Percentiles rank a stretch among this genome's conserved stretches.
phyloP scores from a whole-genome alignment of 2,797 vertebrate genomes.

The Gambusia yucatana region DNA sequence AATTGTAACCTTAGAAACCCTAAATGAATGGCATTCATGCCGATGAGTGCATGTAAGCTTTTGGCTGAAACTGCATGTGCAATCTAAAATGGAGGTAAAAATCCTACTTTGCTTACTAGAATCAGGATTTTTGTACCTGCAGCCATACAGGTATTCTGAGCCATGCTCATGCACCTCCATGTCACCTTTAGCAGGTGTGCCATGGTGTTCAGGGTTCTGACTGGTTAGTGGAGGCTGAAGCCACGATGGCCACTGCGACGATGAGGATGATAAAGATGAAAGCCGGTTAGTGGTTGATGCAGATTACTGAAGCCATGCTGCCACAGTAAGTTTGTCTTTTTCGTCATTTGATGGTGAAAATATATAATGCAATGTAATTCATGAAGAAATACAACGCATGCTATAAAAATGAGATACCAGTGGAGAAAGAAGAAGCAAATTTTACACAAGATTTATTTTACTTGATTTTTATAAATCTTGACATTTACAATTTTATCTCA shows the following conservation, averaged over 20 bases:
- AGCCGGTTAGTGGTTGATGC: conserved; percentile 63
- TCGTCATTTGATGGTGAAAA: not conserved
- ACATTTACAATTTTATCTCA: conserved; percentile 62
- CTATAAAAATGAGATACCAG: not conserved
- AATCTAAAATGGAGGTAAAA: not conserved
- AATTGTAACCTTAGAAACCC: not conserved
- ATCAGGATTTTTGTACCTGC: conserved; percentile 33
- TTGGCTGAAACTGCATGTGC: not conserved
- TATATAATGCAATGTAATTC: not conserved
- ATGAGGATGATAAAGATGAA: conserved; percentile 47
- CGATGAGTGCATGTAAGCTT: not conserved
- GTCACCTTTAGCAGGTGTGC: conserved; percentile 34
- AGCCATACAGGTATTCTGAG: conserved; percentile 6
- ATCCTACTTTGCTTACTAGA: not conserved
- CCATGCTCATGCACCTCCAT: conserved; percentile 52
- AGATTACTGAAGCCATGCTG: conserved; percentile 50
- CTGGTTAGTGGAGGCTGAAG: conserved; percentile 16
- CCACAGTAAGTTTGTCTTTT: not conserved
- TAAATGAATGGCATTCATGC: not conserved
- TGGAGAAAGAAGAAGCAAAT: conserved; percentile 37
- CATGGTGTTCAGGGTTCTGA: conserved; percentile 29
- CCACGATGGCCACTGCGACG: conserved; percentile 22
- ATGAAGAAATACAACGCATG: not conserved
- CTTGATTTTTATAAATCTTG: conserved; percentile 67
- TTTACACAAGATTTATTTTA: conserved; percentile 68